Base-by-base conservation (phyloP, 2,113 vertebrate species). In the Potamarius usumacintae region DNA sequence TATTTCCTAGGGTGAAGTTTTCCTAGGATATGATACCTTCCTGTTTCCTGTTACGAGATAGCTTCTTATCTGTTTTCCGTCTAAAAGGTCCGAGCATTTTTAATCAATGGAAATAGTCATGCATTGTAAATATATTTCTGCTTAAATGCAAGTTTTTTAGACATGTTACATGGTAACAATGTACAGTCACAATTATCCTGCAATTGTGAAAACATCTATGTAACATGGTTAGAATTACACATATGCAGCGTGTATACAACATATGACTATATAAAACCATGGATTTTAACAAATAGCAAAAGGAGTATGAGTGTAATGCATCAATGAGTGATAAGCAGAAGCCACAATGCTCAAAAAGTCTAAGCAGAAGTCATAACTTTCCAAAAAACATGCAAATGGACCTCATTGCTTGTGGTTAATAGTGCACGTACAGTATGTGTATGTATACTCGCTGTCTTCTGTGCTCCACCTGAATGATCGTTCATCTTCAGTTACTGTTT, bases 1-100 rank as follows among this genome's bases (percentile, higher is more conserved):
- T 52, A 52, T 83, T 52, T 83, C 57, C 62, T 27, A 83, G 62
- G 22, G 82, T 67, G 82, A 52, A 86, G 27, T 58, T 58, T 57
- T 85, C 71, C 22, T 50, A 76, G 22, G 53, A n/a, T 76, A 48
- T 34, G 22, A 69, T 7, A 11, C 30, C 7, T 67, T 86, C 63
- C 62, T 55, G n/a, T 58, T 81, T 58, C 77, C 25, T 55, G 27
- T 50, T 27, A 83, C 7, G 15, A n/a, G 30, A 48, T 42, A 63
- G 17, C 60, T 83, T 14, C 22, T 65, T 50, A 67, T 50, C 34
- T 50, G 34, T 8, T 82, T 65, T 50, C 34, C 58, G n/a, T 65
- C 10, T 65, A 42, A 42, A 82, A 17, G 79, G 60, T 34, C 79
- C 6, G 17, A 34, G 27, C n/a, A 62, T 77, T n/a, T 78, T 53